phyloP scores from a whole-genome alignment of 1,140 invertebrate species.

The Parasteatoda tepidariorum region DNA sequence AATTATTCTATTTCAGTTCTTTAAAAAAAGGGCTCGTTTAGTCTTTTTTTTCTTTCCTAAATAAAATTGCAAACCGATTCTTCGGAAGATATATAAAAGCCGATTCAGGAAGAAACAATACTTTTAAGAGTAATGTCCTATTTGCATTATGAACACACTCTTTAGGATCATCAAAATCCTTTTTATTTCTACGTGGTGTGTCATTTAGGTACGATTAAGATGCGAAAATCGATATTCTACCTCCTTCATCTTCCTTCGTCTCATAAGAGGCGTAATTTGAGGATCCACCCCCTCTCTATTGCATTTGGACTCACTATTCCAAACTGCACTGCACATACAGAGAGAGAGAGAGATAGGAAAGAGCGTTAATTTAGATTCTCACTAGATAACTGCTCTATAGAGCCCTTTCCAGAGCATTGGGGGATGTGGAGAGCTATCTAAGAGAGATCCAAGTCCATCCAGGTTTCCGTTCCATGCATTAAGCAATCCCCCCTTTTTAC shows the following conservation, averaged over 20 bases:
- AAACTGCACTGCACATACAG: too few relatives aligned
- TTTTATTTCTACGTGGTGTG: too few relatives aligned
- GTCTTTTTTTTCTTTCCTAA: too few relatives aligned
- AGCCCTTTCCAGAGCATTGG: slow-evolving; percentile 5
- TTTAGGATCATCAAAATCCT: too few relatives aligned
- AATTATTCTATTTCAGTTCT: too few relatives aligned
- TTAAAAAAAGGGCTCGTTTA: too few relatives aligned
- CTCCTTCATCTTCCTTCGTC: background rate
- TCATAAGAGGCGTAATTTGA: slow-evolving; percentile 14
- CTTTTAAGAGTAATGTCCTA: too few relatives aligned
- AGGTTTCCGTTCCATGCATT: slow-evolving; percentile 28
- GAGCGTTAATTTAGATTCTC: slow-evolving; percentile 52
- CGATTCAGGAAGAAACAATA: too few relatives aligned
- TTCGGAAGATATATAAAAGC: too few relatives aligned
- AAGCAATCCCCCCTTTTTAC: slow-evolving; percentile 33
- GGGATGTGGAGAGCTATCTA: background rate
- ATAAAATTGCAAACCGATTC: too few relatives aligned
- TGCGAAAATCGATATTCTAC: background rate
- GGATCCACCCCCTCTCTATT: background rate
- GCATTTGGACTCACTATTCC: background rate
- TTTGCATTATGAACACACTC: too few relatives aligned
- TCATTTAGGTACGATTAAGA: too few relatives aligned
- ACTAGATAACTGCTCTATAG: slow-evolving; percentile 28
- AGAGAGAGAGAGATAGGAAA: slow-evolving; percentile 16
- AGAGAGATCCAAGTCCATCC: background rate